Percentiles rank a stretch among this genome's conserved stretches.
These are phyloP conservation scores for Centropus unirufus DNA, from an alignment of 2,113 vertebrate genomes.

Conservation along the genomic window DNA sequence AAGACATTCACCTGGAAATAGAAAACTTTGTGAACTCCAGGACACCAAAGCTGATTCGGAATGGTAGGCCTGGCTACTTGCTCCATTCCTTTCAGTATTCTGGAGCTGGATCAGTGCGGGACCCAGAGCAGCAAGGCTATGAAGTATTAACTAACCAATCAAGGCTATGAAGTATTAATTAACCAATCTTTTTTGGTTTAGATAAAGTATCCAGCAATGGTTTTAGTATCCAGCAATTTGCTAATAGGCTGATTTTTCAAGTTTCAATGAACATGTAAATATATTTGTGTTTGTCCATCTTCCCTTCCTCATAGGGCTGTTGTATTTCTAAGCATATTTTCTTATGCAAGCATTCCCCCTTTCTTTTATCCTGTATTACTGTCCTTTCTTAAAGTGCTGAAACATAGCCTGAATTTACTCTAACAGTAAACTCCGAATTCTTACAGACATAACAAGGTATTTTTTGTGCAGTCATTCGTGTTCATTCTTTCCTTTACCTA, in stretches of 20 bases:
- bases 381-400: neutral
- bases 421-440: neutral
- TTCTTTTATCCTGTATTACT: neutral
- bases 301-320: neutral
- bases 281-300: neutral
- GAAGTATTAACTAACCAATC: neutral
- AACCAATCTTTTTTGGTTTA: neutral
- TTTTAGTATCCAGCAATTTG: neutral
- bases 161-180: neutral
- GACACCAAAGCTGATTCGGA: constrained; percentile 88
- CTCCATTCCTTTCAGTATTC: neutral
- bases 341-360: neutral
- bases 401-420: neutral
- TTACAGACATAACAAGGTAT: neutral
- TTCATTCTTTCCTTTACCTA: neutral
- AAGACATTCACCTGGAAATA: constrained; percentile 88
- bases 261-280: neutral
- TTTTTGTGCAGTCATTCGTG: neutral
- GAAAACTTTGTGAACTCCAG: constrained; percentile 90
- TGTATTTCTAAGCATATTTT: neutral
- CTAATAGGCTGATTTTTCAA: neutral
- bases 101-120: neutral
- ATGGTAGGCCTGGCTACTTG: constrained; percentile 79
- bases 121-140: neutral
- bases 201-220: neutral